These are phyloP conservation scores for Takifugu bimaculatus DNA, from an alignment of 2,113 vertebrate genomes.

Conservation along the genomic window DNA sequence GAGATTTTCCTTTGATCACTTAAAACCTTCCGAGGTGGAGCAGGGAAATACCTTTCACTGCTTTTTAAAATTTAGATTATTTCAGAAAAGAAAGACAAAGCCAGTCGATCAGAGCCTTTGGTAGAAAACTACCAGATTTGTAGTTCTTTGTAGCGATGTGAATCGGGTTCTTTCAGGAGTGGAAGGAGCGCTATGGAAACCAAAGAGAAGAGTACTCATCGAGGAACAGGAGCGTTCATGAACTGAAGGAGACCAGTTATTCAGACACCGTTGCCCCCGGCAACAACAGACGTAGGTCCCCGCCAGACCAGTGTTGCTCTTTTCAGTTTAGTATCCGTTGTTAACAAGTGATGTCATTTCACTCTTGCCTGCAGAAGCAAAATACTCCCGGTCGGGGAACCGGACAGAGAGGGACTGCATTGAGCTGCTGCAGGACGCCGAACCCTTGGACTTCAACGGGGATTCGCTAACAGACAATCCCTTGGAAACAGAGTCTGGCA, in stretches of 20 bases:
- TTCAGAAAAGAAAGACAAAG: too few species aligned
- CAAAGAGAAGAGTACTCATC: conserved; percentile 79
- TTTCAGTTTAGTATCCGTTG: background rate
- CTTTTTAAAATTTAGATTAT: too few species aligned
- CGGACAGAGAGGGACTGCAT: conserved; percentile 85
- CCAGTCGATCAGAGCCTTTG: too few species aligned
- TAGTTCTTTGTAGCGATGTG: background rate
- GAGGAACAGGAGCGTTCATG: conserved; percentile 84
- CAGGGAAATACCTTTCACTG: too few species aligned
- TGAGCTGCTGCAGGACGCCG: conserved; percentile 92
- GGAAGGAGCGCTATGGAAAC: conserved; percentile 91
- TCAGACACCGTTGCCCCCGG: conserved; percentile 67
- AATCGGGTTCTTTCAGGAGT: conserved; percentile 74
- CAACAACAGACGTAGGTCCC: conserved; percentile 75
- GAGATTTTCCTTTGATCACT: too few species aligned
- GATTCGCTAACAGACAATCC: conserved; percentile 83
- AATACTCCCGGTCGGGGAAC: conserved; percentile 81
- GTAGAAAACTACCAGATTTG: background rate
- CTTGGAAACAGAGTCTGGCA: conserved; percentile 79
- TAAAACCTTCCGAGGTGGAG: too few species aligned
- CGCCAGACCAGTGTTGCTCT: background rate
- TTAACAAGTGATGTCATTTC: too few species aligned
- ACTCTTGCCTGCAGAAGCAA: conserved; percentile 67
- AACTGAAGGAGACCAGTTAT: conserved; percentile 88
- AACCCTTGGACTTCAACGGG: conserved; percentile 91